These are phyloP conservation scores for Trematomus loennbergii DNA, from an alignment of 2,113 vertebrate species.

Conservation along the genomic window DNA sequence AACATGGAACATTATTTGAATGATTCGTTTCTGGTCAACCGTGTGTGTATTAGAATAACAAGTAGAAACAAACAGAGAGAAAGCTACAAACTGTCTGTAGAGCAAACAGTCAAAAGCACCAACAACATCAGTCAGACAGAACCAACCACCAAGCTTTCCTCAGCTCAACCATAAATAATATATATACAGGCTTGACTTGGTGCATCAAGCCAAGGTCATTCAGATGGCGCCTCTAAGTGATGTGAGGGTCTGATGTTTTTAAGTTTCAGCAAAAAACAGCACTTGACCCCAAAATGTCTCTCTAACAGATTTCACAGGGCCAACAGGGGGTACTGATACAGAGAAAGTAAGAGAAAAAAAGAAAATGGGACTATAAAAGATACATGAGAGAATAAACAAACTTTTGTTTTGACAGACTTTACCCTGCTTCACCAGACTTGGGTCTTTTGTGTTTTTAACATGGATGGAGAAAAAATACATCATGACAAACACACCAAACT, in stretches of 20 bases:
- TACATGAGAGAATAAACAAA: background rate
- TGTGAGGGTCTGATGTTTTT: conserved; percentile 28
- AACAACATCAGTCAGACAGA: conserved; percentile 6
- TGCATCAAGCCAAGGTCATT: conserved; percentile 51
- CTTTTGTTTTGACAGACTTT: background rate
- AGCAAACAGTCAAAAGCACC: background rate
- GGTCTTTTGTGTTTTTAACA: background rate
- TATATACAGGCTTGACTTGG: conserved; percentile 20
- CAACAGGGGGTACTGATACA: background rate
- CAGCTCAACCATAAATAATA: conserved; percentile 49
- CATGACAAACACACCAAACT: no score
- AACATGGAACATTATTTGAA: background rate
- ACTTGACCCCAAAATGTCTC: conserved; percentile 31
- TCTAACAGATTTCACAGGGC: conserved; percentile 56
- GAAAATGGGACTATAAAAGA: background rate
- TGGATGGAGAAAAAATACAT: background rate
- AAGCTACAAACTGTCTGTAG: background rate
- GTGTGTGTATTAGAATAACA: background rate
- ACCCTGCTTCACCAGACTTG: background rate
- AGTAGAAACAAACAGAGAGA: background rate
- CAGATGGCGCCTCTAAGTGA: conserved; percentile 32
- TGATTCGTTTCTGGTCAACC: background rate
- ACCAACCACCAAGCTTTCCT: conserved; percentile 28
- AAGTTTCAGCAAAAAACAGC: conserved; percentile 52
- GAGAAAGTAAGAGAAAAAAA: background rate